Evolutionary conservation across 2,797 vertebrate species (phyloP).

Genomic region (Hippocampus kuda): DNA sequence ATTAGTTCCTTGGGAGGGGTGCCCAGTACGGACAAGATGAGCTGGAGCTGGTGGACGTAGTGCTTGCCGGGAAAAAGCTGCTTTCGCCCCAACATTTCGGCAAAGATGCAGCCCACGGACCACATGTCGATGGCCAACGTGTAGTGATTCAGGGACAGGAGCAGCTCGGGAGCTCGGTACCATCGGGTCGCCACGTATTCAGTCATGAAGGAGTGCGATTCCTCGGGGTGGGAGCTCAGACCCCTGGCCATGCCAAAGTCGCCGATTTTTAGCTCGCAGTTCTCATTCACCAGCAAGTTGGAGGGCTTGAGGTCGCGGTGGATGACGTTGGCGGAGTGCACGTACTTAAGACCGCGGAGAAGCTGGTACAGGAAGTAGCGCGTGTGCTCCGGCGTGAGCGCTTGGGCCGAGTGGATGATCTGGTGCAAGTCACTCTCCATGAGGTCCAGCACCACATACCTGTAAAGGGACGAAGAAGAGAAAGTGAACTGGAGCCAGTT

Average conservation of each 20-base stretch:
- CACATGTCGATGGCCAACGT: slow-evolving; percentile 86
- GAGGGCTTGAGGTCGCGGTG: slow-evolving; percentile 89
- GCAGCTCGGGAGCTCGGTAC: slow-evolving; percentile 88
- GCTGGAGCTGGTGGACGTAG: slow-evolving; percentile 85
- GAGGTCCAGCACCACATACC: slow-evolving; percentile 86
- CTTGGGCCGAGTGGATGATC: slow-evolving; percentile 85
- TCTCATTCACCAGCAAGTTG: slow-evolving; percentile 85
- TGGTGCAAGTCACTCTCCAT: slow-evolving; percentile 92
- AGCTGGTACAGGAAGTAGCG: slow-evolving; percentile 91
- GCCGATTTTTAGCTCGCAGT: slow-evolving; percentile 90
- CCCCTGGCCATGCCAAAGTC: slow-evolving; percentile 92
- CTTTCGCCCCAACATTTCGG: slow-evolving; percentile 83
- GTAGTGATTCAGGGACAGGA: slow-evolving; percentile 85
- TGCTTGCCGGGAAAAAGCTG: slow-evolving; percentile 87
- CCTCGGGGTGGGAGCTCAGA: slow-evolving; percentile 77
- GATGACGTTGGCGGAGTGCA: slow-evolving; percentile 87
- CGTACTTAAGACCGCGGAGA: slow-evolving; percentile 84
- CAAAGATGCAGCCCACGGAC: slow-evolving; percentile 91
- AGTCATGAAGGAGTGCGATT: slow-evolving; percentile 84
- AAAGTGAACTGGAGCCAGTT: background rate
- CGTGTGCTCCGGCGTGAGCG: slow-evolving; percentile 79
- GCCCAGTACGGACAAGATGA: slow-evolving; percentile 82
- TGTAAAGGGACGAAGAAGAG: slow-evolving; percentile 36
- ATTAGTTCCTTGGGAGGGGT: slow-evolving; percentile 78
- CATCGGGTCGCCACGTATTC: slow-evolving; percentile 91